These are phyloP conservation scores for Pollachius pollachius DNA, from an alignment of 2,113 vertebrate genomes.

Conservation along the genomic window DNA sequence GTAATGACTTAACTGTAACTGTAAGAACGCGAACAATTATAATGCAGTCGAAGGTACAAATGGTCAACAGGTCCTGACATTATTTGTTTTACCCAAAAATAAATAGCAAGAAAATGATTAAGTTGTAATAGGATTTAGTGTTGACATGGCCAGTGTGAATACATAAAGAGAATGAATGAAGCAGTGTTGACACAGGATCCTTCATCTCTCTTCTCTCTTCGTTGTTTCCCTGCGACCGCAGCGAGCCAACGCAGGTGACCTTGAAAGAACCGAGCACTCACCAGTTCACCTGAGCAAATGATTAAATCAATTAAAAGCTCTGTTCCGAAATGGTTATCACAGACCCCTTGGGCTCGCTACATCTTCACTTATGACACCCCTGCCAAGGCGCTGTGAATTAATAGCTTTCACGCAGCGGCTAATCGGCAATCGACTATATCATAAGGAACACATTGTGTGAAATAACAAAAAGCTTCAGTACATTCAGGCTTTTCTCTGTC, in stretches of 20 bases:
- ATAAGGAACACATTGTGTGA: conserved; percentile 1
- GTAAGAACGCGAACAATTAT: too few relatives aligned
- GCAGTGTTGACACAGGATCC: too few relatives aligned
- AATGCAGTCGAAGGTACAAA: too few relatives aligned
- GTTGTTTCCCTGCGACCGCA: conserved; percentile 2
- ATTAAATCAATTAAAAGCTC: conserved; percentile 37
- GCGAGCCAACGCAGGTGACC: conserved; percentile 15
- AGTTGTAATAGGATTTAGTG: too few relatives aligned
- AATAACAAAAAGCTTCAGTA: not conserved
- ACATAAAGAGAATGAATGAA: too few relatives aligned
- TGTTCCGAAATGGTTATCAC: conserved; percentile 18
- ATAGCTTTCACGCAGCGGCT: conserved; percentile 27
- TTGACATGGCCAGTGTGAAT: too few relatives aligned
- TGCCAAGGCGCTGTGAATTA: conserved; percentile 16
- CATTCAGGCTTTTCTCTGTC: not conserved
- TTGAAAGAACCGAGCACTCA: conserved; percentile 24
- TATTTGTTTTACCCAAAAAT: too few relatives aligned
- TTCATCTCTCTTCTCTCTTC: not conserved
- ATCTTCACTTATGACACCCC: conserved; percentile 7
- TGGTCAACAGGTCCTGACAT: too few relatives aligned
- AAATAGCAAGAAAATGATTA: too few relatives aligned
- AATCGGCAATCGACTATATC: conserved; percentile 26
- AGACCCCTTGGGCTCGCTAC: not conserved
- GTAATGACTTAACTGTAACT: too few relatives aligned
- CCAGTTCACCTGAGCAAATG: conserved; percentile 24